Evolutionary conservation across 2,888 invertebrate species (phyloP), one percentile per base, ranked within the genome.

Genomic region (Nemotelus nigrinus): DNA sequence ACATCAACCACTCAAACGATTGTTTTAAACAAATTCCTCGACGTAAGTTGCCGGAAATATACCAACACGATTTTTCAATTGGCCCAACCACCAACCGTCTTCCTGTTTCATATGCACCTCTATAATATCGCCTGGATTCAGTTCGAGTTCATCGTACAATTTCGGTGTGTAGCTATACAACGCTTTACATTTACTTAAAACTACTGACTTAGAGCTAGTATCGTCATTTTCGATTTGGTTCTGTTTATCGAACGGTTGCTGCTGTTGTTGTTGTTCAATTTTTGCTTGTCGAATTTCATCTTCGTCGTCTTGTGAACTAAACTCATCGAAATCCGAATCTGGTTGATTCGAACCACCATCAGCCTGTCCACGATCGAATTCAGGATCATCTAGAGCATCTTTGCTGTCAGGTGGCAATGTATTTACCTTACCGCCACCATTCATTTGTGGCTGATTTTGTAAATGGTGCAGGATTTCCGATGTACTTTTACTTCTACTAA

Each of bases 11-110:
- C 25, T 25, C 25, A 25, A 25, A 25, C 25, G 25, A 25, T 25
- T 25, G 53, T 55, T 47, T 77, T 81, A 86, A 80, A 83, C 87
- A 80, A 94, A 91, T 86, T 95, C 93, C 88, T 97, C 94, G 6
- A 97, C 97, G 85, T 97, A 97, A 0, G 96, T 97, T 0, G 97
- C 96, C 0, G 97, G 97, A 84, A 97, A 97, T 82, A 96, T 96
- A 45, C 97, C 97, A 80, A 94, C 92, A 80, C 91, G 90, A 63
- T 96, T 95, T 83, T 92, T 92, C 78, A 96, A 89, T 83, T 96
- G 95, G 2, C 97, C 97, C 78, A 95, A 90, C 97, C 97, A 97
- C 97, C 97, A 97, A 55, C 96, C 97, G 84, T 96, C 96, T 50
- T 94, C 94, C 86, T 96, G 96, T 84, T 97, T 96, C 83, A 94